Evolutionary conservation across 1,140 invertebrate species (phyloP).

Genomic region (Thaumatotibia leucotreta): DNA sequence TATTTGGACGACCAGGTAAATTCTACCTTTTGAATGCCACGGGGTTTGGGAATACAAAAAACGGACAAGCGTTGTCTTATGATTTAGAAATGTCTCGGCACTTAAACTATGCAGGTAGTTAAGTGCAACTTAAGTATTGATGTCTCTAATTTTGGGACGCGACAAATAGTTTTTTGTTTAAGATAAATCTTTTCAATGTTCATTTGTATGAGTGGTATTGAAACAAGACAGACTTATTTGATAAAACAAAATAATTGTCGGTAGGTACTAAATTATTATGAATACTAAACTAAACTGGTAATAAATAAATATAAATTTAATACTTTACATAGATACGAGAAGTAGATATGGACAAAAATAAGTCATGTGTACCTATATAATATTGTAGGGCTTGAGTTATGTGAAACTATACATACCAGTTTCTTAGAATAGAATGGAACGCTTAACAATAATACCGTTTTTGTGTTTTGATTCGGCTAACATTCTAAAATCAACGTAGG

Average conservation of each 20-base stretch:
- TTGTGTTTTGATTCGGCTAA: neutral
- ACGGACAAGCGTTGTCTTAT: constrained; percentile 10
- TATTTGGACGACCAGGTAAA: constrained; percentile 43
- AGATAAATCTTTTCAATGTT: neutral
- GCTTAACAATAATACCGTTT: neutral
- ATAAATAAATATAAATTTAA: too few relatives aligned
- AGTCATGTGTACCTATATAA: too few relatives aligned
- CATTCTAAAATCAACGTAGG: neutral
- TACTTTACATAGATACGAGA: too few relatives aligned
- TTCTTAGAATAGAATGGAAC: neutral
- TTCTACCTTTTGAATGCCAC: constrained; percentile 36
- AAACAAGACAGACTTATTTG: too few relatives aligned
- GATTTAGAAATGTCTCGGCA: neutral
- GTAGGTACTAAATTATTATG: too few relatives aligned
- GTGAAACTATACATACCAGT: too few relatives aligned
- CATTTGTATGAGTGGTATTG: neutral
- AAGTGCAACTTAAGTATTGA: neutral
- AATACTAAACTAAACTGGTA: too few relatives aligned
- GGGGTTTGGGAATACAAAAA: constrained; percentile 29
- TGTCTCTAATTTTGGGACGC: neutral
- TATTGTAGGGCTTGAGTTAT: too few relatives aligned
- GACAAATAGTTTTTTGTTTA: neutral
- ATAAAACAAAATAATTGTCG: too few relatives aligned
- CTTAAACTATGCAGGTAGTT: neutral
- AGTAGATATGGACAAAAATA: too few relatives aligned